phyloP scores from a whole-genome alignment of 2,113 vertebrate genomes.

The Psittacus erithacus region DNA sequence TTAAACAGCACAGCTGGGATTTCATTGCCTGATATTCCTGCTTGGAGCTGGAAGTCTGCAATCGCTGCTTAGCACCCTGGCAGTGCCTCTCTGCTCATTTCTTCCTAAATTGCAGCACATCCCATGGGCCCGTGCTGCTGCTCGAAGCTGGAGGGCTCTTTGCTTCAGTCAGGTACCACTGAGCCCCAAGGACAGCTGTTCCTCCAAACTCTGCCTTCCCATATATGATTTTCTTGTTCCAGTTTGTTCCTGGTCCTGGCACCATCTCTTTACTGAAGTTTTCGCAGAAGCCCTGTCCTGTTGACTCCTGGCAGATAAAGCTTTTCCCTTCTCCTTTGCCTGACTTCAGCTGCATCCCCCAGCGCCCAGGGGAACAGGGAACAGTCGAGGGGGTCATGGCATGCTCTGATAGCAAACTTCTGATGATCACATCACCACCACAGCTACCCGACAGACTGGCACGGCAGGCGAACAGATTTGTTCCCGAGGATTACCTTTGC shows the following conservation, averaged over 20 bases:
- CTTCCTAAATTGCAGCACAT: neutral
- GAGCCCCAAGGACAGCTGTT: neutral
- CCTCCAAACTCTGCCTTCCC: neutral
- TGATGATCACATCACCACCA: neutral
- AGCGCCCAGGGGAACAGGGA: rapidly evolving
- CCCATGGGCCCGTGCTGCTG: rapidly evolving
- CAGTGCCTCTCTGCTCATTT: rapidly evolving
- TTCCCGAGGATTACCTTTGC: neutral
- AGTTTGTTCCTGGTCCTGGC: neutral
- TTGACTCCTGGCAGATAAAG: neutral
- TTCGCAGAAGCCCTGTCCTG: rapidly evolving
- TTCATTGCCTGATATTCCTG: neutral
- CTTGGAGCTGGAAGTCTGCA: neutral
- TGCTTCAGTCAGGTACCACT: rapidly evolving
- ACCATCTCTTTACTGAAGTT: neutral
- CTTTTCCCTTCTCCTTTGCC: neutral
- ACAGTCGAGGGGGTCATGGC: neutral
- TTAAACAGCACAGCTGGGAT: neutral
- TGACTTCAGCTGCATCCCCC: neutral
- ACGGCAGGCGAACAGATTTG: neutral
- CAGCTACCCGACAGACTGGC: neutral
- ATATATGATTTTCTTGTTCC: rapidly evolving
- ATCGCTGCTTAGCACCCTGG: neutral
- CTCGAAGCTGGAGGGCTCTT: neutral
- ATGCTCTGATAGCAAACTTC: neutral